Conservation (phyloP, 2,888 invertebrate genomes). For the Sisyra terminalis region DNA sequence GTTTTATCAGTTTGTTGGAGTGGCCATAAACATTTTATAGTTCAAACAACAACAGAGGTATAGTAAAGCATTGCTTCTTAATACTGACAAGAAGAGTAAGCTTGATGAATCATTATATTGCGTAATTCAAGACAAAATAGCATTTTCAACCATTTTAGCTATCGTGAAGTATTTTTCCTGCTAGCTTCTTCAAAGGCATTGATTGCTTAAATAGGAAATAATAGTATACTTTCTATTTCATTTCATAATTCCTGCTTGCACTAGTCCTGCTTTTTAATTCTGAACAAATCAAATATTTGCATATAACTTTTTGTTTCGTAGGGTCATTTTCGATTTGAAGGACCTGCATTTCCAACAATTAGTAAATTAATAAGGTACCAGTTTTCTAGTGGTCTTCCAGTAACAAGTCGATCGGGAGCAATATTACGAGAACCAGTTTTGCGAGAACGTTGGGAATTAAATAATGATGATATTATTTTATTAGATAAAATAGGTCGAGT, state of each 20-base stretch:
- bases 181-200: no score
- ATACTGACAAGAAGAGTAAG: slow-evolving; percentile 3
- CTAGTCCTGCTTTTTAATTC: no score
- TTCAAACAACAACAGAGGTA: slow-evolving; percentile 85
- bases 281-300: background rate
- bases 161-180: no score
- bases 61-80: no score
- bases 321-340: slow-evolving; percentile 89
- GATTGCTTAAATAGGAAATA: no score
- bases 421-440: slow-evolving; percentile 72
- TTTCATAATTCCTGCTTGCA: no score
- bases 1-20: slow-evolving; percentile 93
- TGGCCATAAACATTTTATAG: slow-evolving; percentile 93
- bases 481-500: slow-evolving; percentile 90
- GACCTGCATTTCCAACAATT: slow-evolving; percentile 83
- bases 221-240: no score
- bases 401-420: slow-evolving; percentile 85
- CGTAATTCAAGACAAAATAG: background rate
- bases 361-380: slow-evolving; percentile 84
- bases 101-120: slow-evolving; percentile 3
- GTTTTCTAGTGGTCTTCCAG: slow-evolving; percentile 67
- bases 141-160: no score
- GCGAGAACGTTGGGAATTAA: slow-evolving; percentile 87
- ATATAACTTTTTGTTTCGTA: slow-evolving; percentile 23
- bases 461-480: slow-evolving; percentile 85